Evolutionary conservation across 1,140 invertebrate species (phyloP).

Genomic region (Druon quercuslanigerum): DNA sequence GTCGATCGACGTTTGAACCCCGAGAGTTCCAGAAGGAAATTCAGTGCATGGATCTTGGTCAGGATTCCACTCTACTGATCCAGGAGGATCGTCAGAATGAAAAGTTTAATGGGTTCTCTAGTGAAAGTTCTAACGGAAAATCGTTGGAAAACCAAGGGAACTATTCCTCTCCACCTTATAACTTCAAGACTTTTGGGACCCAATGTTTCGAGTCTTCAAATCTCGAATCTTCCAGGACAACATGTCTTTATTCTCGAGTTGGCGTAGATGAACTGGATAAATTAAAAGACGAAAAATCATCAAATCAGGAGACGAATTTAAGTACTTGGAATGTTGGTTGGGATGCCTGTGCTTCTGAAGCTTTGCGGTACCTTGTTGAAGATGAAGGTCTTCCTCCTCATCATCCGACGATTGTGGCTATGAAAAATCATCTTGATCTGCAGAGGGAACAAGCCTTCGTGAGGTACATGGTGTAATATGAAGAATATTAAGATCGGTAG

Average conservation of each 20-base stretch:
- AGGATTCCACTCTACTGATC: conserved; percentile 43
- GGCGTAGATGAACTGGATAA: not conserved
- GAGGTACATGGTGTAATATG: conserved; percentile 49
- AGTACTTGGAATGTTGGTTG: conserved; percentile 64
- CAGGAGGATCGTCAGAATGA: conserved; percentile 36
- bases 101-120: not conserved
- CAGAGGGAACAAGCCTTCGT: conserved; percentile 61
- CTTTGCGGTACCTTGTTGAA: conserved; percentile 68
- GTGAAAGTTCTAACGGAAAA: not conserved
- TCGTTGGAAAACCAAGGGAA: not conserved
- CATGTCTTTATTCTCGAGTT: not conserved
- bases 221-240: not conserved
- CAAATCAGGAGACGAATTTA: not conserved
- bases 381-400: conserved; percentile 67
- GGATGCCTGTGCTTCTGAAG: conserved; percentile 68
- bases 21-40: not conserved
- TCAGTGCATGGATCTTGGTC: conserved; percentile 51
- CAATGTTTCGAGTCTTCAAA: not conserved
- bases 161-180: not conserved
- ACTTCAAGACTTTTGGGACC: not conserved
- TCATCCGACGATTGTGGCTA: conserved; percentile 69
- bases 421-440: conserved; percentile 67
- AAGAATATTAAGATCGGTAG: not conserved
- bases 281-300: conserved; percentile 25
- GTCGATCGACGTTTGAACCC: not conserved